Evolutionary conservation across 2,797 vertebrate genomes (phyloP).

Genomic region (Cyprinella venusta): DNA sequence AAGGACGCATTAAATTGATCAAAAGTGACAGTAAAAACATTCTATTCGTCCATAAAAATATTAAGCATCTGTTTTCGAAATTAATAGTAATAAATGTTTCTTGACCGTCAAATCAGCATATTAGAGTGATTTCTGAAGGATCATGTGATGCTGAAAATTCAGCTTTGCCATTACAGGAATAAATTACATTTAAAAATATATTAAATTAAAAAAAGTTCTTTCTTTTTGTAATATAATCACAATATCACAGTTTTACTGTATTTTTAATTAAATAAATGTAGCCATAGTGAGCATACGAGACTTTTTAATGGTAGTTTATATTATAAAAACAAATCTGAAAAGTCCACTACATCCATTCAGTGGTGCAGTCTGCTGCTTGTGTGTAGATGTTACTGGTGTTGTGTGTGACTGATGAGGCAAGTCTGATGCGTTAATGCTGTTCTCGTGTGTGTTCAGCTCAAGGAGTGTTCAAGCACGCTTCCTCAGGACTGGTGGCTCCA

Average conservation of each 20-base stretch:
- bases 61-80: too few species aligned
- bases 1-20: background rate
- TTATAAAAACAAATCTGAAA: background rate
- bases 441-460: conserved; percentile 77
- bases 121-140: too few species aligned
- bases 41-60: background rate
- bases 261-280: background rate
- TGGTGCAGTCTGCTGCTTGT: background rate
- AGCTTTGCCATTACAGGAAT: background rate
- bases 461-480: conserved; percentile 81
- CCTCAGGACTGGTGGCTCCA: conserved; percentile 71
- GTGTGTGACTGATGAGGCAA: background rate
- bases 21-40: background rate
- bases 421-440: background rate
- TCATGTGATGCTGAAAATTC: background rate
- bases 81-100: too few species aligned
- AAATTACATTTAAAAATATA: background rate
- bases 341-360: background rate
- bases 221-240: background rate
- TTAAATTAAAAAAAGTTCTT: background rate
- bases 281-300: too few species aligned
- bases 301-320: background rate
- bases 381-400: background rate
- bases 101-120: too few species aligned
- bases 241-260: background rate